Base-by-base conservation (phyloP, 2,797 vertebrate species). In the Oophaga sylvatica region DNA sequence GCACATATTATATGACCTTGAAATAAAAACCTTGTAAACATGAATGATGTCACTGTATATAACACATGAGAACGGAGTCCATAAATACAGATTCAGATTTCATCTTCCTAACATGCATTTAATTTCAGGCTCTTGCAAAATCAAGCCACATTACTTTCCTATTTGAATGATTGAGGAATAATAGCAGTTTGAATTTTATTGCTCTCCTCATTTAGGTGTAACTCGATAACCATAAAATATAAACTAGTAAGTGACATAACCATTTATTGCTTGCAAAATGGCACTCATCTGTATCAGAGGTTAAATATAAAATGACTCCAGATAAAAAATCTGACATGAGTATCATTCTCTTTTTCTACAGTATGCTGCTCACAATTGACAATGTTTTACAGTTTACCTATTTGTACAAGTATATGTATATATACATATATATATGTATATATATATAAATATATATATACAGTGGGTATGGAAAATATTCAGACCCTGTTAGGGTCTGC, bases 291-390 rank as follows among this genome's bases (percentile, higher is more conserved):
- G 59, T 77, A 82, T 78, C 68, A 29, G 59, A 83, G 80, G 68
- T 87, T 77, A 83, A 75, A 82, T 82, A n/a, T 68, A 41, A 75
- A 83, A 82, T 77, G 59, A 63, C n/a, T 29, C 22, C 7, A 77
- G 68, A 82, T 76, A 77, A 53, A 67, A 77, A 67, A 22, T 26
- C 65, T 57, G 80, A 67, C 62, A 65, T 13, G 75, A 63, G 15
- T 60, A 76, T 67, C 26, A 19, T 48, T 81, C 41, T 81, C 41
- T 77, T 71, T 68, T 78, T 77, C 80, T n/a, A 26, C 12, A 56
- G 22, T 56, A 45, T 68, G 59, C 59, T 87, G 19, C 17, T 20
- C 19, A 35, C 56, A 70, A 77, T 77, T 45, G 13, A 76, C 59
- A 57, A 10, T 0, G 48, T 53, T 53, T 53, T 53, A 35, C 35